Evolutionary conservation across 1,140 invertebrate species (phyloP).

Genomic region (Zaprionus kolodkinae): DNA sequence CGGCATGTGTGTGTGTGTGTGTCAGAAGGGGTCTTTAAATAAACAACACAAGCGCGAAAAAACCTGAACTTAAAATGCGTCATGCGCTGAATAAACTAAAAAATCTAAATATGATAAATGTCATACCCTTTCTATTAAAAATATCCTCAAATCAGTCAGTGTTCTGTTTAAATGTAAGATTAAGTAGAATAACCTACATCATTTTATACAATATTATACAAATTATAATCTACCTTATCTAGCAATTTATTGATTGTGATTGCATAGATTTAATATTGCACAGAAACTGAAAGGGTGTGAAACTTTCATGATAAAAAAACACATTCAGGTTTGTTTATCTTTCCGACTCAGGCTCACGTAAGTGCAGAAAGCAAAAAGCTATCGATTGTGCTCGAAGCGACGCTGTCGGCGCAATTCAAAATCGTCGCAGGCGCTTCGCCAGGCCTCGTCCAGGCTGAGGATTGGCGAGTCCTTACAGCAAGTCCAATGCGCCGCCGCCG

Average conservation of each 20-base stretch:
- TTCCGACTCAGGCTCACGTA: constrained; percentile 2
- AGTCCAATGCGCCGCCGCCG: constrained; percentile 45
- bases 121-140: constrained; percentile 5
- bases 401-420: constrained; percentile 38
- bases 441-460: constrained; percentile 13
- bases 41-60: constrained; percentile 55
- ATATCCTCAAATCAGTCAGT: too few species aligned
- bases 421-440: constrained; percentile 13
- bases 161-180: neutral
- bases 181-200: neutral
- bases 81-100: constrained; percentile 32
- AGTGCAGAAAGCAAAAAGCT: constrained; percentile 44
- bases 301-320: neutral
- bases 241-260: neutral
- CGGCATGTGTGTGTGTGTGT: constrained; percentile 3
- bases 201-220: too few species aligned
- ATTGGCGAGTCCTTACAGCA: neutral
- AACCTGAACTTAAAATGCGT: constrained; percentile 49
- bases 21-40: constrained; percentile 52
- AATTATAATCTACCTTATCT: too few species aligned
- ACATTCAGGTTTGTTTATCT: neutral
- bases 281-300: neutral
- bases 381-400: constrained; percentile 39
- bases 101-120: constrained; percentile 23
- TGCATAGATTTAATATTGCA: neutral